Base-by-base conservation (phyloP, 2,113 vertebrate genomes). In the Chascanopsetta lugubris region DNA sequence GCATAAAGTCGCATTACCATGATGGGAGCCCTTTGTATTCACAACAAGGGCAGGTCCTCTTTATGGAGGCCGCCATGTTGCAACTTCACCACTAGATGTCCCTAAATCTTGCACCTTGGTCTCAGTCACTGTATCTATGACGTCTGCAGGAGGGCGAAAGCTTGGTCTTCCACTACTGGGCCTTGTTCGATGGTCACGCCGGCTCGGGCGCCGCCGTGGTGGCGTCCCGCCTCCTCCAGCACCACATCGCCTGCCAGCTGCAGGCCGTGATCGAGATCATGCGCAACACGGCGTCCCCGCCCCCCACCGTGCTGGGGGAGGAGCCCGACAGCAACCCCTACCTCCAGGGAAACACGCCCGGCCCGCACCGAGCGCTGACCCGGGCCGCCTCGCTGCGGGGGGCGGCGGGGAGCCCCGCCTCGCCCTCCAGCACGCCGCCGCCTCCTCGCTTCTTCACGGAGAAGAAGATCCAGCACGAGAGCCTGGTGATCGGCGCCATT, bases 401-500 rank as follows among this genome's bases (percentile, higher is more conserved):
- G 0, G 94, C 94, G 0, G 88, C 92, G 0, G 96, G 95, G 0
- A 87, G 94, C 0, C 95, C 95, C 0, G 94, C 93, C 8, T 96
- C 97, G 0, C 96, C 97, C 1, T 55, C 71, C 81, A 92, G 92
- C 88, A 94, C 94, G 0, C 94, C 94, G 0, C 94, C 95, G 8
- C 93, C 95, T 0, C 95, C 85, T 0, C 85, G 96, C 54, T 96
- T 97, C 92, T 98, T 97, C 77, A 95, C 92, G 0, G 97, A 99
- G 91, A 99, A 98, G 90, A 99, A 97, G 90, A 92, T 99, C 62
- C 93, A 94, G 5, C 97, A 98, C 0, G 96, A 99, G 90, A 95
- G 95, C 88, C 93, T 99, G 79, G 93, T 99, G 73, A 89, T 96
- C 5, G 97, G 97, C 61, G 97, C 97, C 26, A 93, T 99, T n/a